These are phyloP conservation scores for Drosophila virilis DNA, from an alignment of 1,140 invertebrate species.

Conservation along the genomic window DNA sequence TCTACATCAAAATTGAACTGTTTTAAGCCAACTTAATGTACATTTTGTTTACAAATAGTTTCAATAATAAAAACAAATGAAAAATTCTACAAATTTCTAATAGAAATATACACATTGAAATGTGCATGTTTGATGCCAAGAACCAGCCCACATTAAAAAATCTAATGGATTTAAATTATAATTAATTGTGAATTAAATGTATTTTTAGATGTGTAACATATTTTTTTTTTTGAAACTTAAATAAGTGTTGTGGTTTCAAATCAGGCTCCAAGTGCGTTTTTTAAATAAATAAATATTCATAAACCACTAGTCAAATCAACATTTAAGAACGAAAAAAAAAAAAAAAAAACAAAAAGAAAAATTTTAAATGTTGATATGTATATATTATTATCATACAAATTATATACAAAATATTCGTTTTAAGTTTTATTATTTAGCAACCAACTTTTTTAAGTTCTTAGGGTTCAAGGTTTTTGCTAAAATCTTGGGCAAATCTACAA, in stretches of 20 bases:
- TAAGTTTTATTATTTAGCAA: conserved; percentile 58
- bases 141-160: conserved; percentile 64
- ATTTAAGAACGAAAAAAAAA: conserved; percentile 21
- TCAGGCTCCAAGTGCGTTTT: conserved; percentile 55
- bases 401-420: conserved; percentile 29
- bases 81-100: conserved; percentile 38
- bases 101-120: conserved; percentile 14
- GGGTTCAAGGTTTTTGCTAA: conserved; percentile 12
- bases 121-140: conserved; percentile 55
- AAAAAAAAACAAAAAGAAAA: conserved; percentile 25
- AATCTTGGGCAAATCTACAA: conserved; percentile 13
- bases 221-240: conserved; percentile 54
- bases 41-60: not conserved
- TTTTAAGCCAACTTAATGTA: conserved; percentile 36
- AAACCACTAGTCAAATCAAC: conserved; percentile 68
- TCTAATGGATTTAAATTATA: conserved; percentile 51
- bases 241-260: conserved; percentile 78
- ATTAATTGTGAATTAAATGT: conserved; percentile 71
- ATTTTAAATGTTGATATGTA: conserved; percentile 42
- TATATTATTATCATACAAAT: conserved; percentile 49
- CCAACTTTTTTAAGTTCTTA: conserved; percentile 60
- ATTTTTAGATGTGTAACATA: conserved; percentile 74
- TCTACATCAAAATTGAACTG: conserved; percentile 22
- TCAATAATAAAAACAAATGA: not conserved
- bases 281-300: conserved; percentile 30